Conservation (phyloP, 2,888 invertebrate genomes). For the Apoderus coryli region DNA sequence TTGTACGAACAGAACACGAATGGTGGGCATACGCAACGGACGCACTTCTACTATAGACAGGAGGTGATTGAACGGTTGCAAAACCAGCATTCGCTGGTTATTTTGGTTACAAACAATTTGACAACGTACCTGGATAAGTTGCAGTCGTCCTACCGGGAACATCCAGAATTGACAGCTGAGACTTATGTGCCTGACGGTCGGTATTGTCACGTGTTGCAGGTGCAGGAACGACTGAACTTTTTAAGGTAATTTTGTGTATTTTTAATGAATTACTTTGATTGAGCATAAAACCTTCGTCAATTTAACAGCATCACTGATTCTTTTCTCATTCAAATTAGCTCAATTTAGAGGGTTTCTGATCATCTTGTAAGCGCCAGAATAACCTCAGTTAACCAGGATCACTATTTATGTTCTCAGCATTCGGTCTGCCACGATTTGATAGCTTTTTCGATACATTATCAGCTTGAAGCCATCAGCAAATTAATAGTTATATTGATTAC, state of each 20-base stretch:
- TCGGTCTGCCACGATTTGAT: too few species aligned
- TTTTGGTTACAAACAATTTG: slow-evolving; percentile 85
- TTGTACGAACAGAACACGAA: slow-evolving; percentile 78
- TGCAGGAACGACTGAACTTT: slow-evolving; percentile 87
- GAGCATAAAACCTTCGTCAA: too few species aligned
- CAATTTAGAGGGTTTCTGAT: too few species aligned
- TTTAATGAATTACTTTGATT: neutral
- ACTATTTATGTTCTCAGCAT: too few species aligned
- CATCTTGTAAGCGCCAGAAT: too few species aligned
- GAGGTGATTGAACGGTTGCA: slow-evolving; percentile 70
- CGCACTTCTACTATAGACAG: slow-evolving; percentile 43
- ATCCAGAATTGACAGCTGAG: slow-evolving; percentile 64
- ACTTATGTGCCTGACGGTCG: slow-evolving; percentile 71
- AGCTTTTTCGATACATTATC: too few species aligned
- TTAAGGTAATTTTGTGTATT: slow-evolving; percentile 40
- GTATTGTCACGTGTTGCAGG: slow-evolving; percentile 84
- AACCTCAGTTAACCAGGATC: too few species aligned
- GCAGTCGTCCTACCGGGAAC: slow-evolving; percentile 48
- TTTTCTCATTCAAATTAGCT: too few species aligned
- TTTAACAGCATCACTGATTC: too few species aligned
- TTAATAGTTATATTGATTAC: too few species aligned
- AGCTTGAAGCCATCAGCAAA: too few species aligned
- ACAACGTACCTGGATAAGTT: slow-evolving; percentile 83
- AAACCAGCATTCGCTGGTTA: slow-evolving; percentile 82
- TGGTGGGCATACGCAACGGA: slow-evolving; percentile 36